Evolutionary conservation across 1,140 invertebrate genomes (phyloP).

Genomic region (Orius laevigatus): DNA sequence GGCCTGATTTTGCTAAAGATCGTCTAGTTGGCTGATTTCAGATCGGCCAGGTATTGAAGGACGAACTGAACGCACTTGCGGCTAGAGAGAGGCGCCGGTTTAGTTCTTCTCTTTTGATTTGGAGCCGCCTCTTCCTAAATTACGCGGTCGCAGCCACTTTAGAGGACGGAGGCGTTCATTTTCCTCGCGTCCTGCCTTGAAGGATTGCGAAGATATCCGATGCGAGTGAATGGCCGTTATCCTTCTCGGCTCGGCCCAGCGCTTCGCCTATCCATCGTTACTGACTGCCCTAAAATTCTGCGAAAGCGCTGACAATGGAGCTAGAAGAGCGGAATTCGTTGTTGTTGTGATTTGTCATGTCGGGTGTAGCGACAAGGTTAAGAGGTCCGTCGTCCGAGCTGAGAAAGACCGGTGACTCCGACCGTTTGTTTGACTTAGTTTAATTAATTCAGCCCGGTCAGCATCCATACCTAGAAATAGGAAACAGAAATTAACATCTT

Average conservation of each 20-base stretch:
- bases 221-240: conserved; percentile 38
- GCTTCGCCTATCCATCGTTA: conserved; percentile 42
- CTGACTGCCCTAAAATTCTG: conserved; percentile 19
- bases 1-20: conserved; percentile 6
- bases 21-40: conserved; percentile 16
- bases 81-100: conserved; percentile 73
- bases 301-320: conserved; percentile 19
- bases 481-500: too few relatives aligned
- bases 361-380: conserved; percentile 64
- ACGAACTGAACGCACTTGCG: conserved; percentile 65
- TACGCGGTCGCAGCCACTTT: conserved; percentile 56
- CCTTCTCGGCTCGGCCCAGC: conserved; percentile 49
- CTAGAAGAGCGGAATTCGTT: conserved; percentile 15
- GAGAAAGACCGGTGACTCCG: conserved; percentile 26
- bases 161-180: conserved; percentile 33
- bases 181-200: conserved; percentile 48
- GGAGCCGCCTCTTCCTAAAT: conserved; percentile 65
- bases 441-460: conserved; percentile 60
- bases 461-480: too few relatives aligned
- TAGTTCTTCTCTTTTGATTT: conserved; percentile 86
- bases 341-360: conserved; percentile 27
- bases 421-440: conserved; percentile 27
- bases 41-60: conserved; percentile 35
- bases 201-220: conserved; percentile 35
- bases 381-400: conserved; percentile 54